Evolutionary conservation across 2,888 invertebrate species (phyloP).

Genomic region (Caenorhabditis plicata): DNA sequence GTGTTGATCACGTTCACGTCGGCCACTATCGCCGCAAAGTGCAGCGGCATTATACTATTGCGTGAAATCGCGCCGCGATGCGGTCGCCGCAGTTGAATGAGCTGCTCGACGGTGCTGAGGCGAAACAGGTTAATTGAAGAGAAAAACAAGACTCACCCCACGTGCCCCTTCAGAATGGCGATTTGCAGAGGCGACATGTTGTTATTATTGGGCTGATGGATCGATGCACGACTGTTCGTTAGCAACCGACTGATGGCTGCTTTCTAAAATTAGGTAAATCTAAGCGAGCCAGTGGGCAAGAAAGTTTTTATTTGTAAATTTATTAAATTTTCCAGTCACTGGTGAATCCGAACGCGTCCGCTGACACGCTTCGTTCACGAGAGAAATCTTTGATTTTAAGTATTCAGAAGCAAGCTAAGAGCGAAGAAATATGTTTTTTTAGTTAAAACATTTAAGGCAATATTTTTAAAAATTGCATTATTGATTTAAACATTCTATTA

Average conservation of each 20-base stretch:
- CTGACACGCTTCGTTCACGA: too few relatives aligned
- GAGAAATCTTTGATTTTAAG: too few relatives aligned
- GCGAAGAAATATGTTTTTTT: too few relatives aligned
- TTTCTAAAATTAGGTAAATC: slow-evolving; percentile 5
- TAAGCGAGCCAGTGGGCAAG: background rate
- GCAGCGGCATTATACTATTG: slow-evolving; percentile 24
- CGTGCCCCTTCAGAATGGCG: slow-evolving; percentile 22
- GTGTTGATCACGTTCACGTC: slow-evolving; percentile 31
- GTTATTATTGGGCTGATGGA: slow-evolving; percentile 20
- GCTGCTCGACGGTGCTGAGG: slow-evolving; percentile 31
- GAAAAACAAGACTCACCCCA: slow-evolving; percentile 3
- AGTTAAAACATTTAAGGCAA: too few relatives aligned
- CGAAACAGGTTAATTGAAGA: too few relatives aligned
- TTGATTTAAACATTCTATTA: too few relatives aligned
- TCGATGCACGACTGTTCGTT: slow-evolving; percentile 27
- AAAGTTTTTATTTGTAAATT: too few relatives aligned
- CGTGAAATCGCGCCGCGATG: slow-evolving; percentile 12
- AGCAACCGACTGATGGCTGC: slow-evolving; percentile 35
- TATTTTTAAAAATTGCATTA: too few relatives aligned
- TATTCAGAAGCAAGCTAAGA: too few relatives aligned
- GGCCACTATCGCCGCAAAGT: slow-evolving; percentile 34
- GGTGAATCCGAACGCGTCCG: too few relatives aligned
- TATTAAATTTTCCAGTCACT: too few relatives aligned
- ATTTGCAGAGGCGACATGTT: slow-evolving; percentile 25
- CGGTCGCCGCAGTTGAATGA: slow-evolving; percentile 24